Base-by-base conservation (phyloP, 2,888 invertebrate species). In the Dilophus febrilis region DNA sequence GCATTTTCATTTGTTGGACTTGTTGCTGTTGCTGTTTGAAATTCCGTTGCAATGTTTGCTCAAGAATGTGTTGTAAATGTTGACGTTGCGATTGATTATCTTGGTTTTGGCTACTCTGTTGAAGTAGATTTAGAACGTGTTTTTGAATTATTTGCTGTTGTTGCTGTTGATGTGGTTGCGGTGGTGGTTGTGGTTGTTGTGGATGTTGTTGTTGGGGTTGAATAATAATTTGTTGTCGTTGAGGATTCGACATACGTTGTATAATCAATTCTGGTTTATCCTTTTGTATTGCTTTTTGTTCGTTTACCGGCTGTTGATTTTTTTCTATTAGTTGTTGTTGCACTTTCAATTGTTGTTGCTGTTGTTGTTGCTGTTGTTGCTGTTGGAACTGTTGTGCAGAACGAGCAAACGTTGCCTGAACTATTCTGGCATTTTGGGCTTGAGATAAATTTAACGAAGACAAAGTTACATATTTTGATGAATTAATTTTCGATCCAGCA, bases 381-480 rank as follows among this genome's bases (percentile, higher is more conserved):
- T 18, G 45, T 19, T 28, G 33, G 3, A 13, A 16, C 33, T 14
- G 33, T 37, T 34, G 12, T 22, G 22, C 4, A 12, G 40, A 10
- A 3, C 40, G 35, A 4, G 30, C 13, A 27, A 35, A 26, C 18
- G 31, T 22, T n/a, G 39, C 39, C 42, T 60, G 57, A 1, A 70
- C 68, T 36, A 66, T 57, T 34, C 66, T 60, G 8, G 65, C 62
- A 40, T 54, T 51, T 55, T 46, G 55, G 3, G 55, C 47, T 2
- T 51, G 47, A 1, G 59, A 57, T 8, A 61, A 52, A 40, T 61
- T 60, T 12, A 62, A 48, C 8, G 57, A 56, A 1, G 62, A 56
- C 19, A 62, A 47, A 3, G 62, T 59, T 11, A 63, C 55, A 36
- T 58, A 53, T 13, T 60, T 56, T 12, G 57, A 53, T 3, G 57